These are phyloP conservation scores for Falco naumanni DNA, from an alignment of 2,797 vertebrate species.

Conservation along the genomic window DNA sequence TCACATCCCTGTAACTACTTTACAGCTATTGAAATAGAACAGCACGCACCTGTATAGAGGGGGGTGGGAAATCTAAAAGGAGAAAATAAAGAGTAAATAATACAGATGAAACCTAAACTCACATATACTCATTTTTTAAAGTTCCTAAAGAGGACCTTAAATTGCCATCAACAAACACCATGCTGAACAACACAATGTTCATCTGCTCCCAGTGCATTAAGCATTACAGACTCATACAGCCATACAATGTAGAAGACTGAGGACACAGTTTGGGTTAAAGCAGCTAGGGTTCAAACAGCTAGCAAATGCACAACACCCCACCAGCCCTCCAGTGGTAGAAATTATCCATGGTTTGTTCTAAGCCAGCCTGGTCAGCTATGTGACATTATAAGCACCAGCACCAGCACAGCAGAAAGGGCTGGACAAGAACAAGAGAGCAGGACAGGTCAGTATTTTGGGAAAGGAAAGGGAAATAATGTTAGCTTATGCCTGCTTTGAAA, in stretches of 20 bases:
- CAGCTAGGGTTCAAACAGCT: not conserved
- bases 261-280: not conserved
- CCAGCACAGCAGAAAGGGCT: not conserved
- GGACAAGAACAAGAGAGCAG: not conserved
- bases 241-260: not conserved
- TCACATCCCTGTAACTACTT: not conserved
- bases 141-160: not conserved
- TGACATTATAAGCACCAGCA: not conserved
- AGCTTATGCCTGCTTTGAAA: not conserved
- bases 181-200: fast-evolving
- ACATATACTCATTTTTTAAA: not conserved
- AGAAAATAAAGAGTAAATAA: not conserved
- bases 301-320: fast-evolving
- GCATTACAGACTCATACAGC: not conserved
- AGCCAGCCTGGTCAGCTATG: not conserved
- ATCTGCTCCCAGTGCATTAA: not conserved
- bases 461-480: not conserved
- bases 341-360: not conserved
- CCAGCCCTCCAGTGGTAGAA: not conserved
- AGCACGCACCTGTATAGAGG: fast-evolving
- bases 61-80: fast-evolving
- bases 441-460: not conserved
- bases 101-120: not conserved
- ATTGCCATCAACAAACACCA: not conserved
- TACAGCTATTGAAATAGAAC: not conserved